Conservation (phyloP, 1,140 invertebrate genomes). For the Heliothis subflexa region DNA sequence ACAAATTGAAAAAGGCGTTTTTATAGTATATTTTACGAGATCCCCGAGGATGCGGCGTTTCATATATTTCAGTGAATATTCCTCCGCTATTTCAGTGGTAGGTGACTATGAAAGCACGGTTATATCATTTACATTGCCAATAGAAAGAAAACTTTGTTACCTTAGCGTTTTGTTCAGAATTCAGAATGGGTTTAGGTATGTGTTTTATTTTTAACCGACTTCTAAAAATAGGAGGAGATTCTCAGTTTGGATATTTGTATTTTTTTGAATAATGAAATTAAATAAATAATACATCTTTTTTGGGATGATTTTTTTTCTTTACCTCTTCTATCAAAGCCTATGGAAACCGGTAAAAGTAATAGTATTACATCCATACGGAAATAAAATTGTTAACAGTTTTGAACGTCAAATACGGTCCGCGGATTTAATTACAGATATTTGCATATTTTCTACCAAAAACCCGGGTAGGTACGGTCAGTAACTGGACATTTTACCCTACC, state of each 20-base stretch:
- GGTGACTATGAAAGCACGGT: conserved; percentile 46
- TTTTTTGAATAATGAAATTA: background rate
- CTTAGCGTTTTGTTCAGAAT: conserved; percentile 9
- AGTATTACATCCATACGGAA: conserved; percentile 22
- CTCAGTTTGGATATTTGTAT: too few relatives aligned
- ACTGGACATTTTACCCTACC: conserved; percentile 55
- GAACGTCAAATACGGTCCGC: conserved; percentile 61
- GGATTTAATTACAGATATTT: conserved; percentile 74
- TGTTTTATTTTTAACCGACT: too few relatives aligned
- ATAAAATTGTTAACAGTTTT: conserved; percentile 68
- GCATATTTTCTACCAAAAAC: conserved; percentile 65
- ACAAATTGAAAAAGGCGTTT: conserved; percentile 72
- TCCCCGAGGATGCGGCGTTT: conserved; percentile 53
- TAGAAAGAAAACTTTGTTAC: conserved; percentile 37
- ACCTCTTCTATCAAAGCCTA: background rate
- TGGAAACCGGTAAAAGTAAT: background rate
- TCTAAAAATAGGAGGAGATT: too few relatives aligned
- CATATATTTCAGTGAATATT: conserved; percentile 51
- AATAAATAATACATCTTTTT: background rate
- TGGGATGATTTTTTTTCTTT: background rate
- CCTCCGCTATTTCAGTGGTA: conserved; percentile 52
- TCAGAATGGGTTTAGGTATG: background rate
- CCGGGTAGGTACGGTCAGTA: conserved; percentile 48
- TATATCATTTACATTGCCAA: conserved; percentile 45
- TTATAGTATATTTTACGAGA: conserved; percentile 72